Percentiles rank a stretch among this genome's conserved stretches.
phyloP scores from a whole-genome alignment of 2,113 vertebrate genomes.

The Micronycteris hirsuta region DNA sequence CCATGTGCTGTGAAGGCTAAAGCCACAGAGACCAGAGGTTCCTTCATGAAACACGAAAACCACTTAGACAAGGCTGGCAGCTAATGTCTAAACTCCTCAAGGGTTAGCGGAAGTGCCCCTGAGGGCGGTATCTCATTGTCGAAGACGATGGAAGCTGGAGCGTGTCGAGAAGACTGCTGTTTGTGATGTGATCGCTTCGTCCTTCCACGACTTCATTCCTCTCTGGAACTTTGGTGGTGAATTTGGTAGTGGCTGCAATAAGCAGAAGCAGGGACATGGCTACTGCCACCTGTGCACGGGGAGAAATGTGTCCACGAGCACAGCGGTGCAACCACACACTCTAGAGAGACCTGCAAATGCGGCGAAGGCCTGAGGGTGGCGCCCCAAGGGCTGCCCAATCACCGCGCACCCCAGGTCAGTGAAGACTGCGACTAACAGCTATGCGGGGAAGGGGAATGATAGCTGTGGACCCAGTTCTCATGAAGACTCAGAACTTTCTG shows the following conservation, averaged over 20 bases:
- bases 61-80: fast-evolving
- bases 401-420: fast-evolving
- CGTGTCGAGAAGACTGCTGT: neutral
- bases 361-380: neutral
- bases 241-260: neutral
- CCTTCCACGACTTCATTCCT: neutral
- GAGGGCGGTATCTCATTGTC: neutral
- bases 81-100: neutral
- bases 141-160: neutral
- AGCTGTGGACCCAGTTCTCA: neutral
- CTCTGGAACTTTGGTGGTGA: neutral
- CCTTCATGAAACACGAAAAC: neutral
- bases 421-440: neutral
- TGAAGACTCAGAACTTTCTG: neutral
- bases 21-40: neutral
- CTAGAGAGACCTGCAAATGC: neutral
- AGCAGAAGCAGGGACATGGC: neutral
- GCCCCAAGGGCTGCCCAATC: neutral
- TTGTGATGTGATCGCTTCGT: neutral
- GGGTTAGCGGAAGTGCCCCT: neutral
- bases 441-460: neutral
- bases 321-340: neutral
- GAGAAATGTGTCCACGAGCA: neutral
- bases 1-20: too few relatives aligned
- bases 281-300: neutral